Base-by-base conservation (phyloP, 2,888 invertebrate genomes). In the Drosophila mercatorum region DNA sequence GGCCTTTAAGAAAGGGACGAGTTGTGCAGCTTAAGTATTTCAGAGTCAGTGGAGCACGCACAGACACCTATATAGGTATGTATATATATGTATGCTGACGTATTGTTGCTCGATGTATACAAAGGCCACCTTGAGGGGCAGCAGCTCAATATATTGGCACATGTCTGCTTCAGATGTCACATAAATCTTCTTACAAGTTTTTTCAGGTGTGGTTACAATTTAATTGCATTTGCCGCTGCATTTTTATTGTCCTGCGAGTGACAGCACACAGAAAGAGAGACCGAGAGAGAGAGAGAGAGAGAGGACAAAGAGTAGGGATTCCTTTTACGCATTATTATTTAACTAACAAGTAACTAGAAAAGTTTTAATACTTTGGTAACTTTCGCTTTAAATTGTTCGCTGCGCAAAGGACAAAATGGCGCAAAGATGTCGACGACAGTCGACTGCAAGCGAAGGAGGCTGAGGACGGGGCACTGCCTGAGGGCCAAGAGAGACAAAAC, bases 261-360 rank as follows among this genome's bases (percentile, higher is more conserved):
- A 47, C 53, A 51, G 46, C 14, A 8, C 10, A 12, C 1, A 46
- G 12, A 46, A 12, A 49, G 62, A 36, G 34, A 53, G 36, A 34
- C 44, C 22, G 14, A 14, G 3, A 59, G 47, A 26, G 47, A 28
- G 46, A 34, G 4, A 8, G 2, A 5, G 8, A 36, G 28, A 2
- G 31, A 6, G 52, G 26, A 41, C 40, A 41, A 26, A 46, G 67
- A 71, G 69, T 70, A 56, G 66, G 67, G 61, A 61, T 76, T 84
- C 72, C 83, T 88, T 88, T 83, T 83, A 83, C 72, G 85, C 83
- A 83, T 84, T 84, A 84, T 84, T 88, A 86, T 83, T 84, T 88
- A 88, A 84, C 88, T 88, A 83, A 86, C 84, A 86, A 84, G 86
- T 83, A 84, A 88, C 84, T 88, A 88, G 84, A 83, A 84, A 84